phyloP scores from a whole-genome alignment of 2,113 vertebrate genomes.

The Dicaeum eximium region DNA sequence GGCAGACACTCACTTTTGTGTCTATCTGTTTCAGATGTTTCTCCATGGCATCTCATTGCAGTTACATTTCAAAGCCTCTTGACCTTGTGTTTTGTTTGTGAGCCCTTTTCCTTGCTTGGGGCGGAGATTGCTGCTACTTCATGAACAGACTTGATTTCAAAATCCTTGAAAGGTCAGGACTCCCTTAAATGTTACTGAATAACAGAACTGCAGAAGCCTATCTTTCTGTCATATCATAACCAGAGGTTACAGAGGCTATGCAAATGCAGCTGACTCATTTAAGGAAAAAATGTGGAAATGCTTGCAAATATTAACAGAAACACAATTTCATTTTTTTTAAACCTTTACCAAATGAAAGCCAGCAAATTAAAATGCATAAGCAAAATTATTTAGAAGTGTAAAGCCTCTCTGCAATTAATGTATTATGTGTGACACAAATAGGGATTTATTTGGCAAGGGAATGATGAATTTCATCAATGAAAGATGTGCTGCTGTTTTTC shows the following conservation, averaged over 20 bases:
- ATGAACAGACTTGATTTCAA: not conserved
- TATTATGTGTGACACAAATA: not conserved
- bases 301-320: not conserved
- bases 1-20: not conserved
- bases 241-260: not conserved
- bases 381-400: not conserved
- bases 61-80: not conserved
- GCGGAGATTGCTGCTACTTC: not conserved
- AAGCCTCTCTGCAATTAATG: not conserved
- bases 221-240: not conserved
- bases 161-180: not conserved
- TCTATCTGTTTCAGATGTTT: not conserved
- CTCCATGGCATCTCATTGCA: not conserved
- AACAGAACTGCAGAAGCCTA: not conserved
- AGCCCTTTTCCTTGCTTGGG: not conserved
- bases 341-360: not conserved
- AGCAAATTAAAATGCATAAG: not conserved
- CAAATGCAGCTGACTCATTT: not conserved
- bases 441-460: not conserved
- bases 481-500: too few species aligned
- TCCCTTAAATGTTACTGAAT: not conserved
- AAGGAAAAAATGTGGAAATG: not conserved
- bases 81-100: not conserved
- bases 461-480: not conserved
- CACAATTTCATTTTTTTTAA: not conserved